These are phyloP conservation scores for Lucinisca nassula DNA, from an alignment of 2,888 invertebrate genomes.

Conservation along the genomic window DNA sequence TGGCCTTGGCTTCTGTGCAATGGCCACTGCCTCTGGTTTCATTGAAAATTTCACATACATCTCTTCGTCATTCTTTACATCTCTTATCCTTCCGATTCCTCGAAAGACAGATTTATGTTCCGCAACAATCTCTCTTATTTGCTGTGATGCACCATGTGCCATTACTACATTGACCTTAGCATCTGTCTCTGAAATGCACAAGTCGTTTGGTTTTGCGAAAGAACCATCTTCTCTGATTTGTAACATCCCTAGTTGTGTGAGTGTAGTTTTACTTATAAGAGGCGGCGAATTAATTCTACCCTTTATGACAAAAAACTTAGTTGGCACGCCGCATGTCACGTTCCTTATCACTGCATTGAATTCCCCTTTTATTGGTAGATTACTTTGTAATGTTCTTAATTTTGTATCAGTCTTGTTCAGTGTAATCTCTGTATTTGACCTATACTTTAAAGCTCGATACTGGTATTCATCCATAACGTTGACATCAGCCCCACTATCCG, in stretches of 20 bases:
- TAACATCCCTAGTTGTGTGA: conserved; percentile 2
- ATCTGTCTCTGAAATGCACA: neutral
- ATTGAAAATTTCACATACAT: conserved; percentile 22
- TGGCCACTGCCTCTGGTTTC: conserved; percentile 9
- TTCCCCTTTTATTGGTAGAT: conserved; percentile 24
- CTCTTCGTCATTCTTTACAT: conserved; percentile 15
- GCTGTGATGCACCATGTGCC: neutral
- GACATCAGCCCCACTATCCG: no score
- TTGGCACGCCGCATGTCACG: conserved; percentile 9
- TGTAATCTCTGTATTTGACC: neutral
- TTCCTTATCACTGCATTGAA: conserved; percentile 11
- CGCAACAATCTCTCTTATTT: neutral
- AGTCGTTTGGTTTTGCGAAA: no score
- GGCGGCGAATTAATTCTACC: no score
- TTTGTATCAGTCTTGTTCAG: neutral
- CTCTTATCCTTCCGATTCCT: conserved; percentile 32
- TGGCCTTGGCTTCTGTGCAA: conserved; percentile 25
- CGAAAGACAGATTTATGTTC: neutral
- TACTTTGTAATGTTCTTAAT: conserved; percentile 12
- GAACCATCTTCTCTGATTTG: no score
- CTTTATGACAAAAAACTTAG: conserved; percentile 4
- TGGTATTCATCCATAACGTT: conserved; percentile 26
- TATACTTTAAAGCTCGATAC: conserved; percentile 5
- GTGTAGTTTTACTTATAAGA: no score
- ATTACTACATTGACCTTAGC: neutral